Base-by-base conservation (phyloP, 2,113 vertebrate species). In the Pyrgilauda ruficollis region DNA sequence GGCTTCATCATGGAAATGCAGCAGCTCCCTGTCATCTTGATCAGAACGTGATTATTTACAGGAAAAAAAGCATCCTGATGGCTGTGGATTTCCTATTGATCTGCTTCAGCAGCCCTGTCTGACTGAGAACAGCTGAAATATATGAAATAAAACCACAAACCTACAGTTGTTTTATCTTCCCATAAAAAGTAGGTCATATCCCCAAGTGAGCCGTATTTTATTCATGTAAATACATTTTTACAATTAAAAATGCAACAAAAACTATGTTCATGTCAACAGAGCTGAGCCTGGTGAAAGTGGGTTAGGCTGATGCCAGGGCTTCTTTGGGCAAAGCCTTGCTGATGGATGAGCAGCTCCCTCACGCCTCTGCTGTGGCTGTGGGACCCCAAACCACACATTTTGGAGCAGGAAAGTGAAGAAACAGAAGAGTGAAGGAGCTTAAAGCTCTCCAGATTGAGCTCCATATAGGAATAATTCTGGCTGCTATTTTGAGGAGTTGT, bases 171-270 rank as follows among this genome's bases (percentile, higher is more conserved):
- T 95, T 87, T 22, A 87, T 94, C 85, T 78, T 87, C 39, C 49
- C 33, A 15, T 50, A 15, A 35, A 95, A 97, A 96, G 84, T 97
- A 97, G 95, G 95, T 94, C 96, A 96, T 66, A 91, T 85, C 86
- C 89, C 92, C 93, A 83, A 33, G 63, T 37, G 94, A 84, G 93
- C 59, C 28, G 81, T 96, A 86, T 93, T 97, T 95, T 96, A 96
- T 96, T 96, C 91, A 96, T 94, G 89, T 61, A 95, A 95, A 95
- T 92, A 90, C 81, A 87, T 91, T 93, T 92, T 72, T 82, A 53
- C 90, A 93, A 96, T 97, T 97, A 97, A 96, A 97, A 97, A 97
- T 97, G 96, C 92, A 96, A 73, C 66, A 74, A 82, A 90, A 93
- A 23, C 63, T 13, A 24, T 12, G 12, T 74, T 88, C 37, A 4